A percentile compares a stretch with the other conserved stretches of the same genome.
These are phyloP conservation scores for Macrobrachium nipponense DNA, from an alignment of 1,140 invertebrate genomes.

Conservation along the genomic window DNA sequence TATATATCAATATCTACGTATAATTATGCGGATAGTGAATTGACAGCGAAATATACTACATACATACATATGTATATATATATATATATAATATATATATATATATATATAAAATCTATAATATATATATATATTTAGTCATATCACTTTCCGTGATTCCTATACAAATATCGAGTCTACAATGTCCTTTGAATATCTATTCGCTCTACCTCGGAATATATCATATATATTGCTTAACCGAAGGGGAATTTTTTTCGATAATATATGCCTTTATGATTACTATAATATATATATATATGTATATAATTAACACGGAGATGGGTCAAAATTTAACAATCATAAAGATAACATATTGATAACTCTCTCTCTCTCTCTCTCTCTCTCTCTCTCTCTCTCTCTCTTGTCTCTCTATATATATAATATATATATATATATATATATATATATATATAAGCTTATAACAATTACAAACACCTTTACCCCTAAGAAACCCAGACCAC, in stretches of 20 bases:
- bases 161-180: background rate
- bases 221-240: background rate
- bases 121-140: background rate
- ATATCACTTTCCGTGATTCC: too few species aligned
- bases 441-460: background rate
- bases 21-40: too few species aligned
- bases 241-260: too few species aligned
- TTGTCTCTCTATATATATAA: background rate
- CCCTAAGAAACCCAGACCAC: too few species aligned
- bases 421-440: conserved; percentile 7
- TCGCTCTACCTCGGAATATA: too few species aligned
- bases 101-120: background rate
- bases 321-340: background rate
- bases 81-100: background rate
- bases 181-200: too few species aligned
- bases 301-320: background rate
- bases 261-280: too few species aligned
- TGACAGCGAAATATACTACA: too few species aligned
- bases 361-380: background rate
- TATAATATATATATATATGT: conserved; percentile 16
- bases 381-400: background rate
- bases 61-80: background rate
- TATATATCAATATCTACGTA: too few species aligned
- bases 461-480: background rate
- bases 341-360: background rate